Base-by-base conservation (phyloP, 2,797 vertebrate species). In the Decapterus maruadsi region DNA sequence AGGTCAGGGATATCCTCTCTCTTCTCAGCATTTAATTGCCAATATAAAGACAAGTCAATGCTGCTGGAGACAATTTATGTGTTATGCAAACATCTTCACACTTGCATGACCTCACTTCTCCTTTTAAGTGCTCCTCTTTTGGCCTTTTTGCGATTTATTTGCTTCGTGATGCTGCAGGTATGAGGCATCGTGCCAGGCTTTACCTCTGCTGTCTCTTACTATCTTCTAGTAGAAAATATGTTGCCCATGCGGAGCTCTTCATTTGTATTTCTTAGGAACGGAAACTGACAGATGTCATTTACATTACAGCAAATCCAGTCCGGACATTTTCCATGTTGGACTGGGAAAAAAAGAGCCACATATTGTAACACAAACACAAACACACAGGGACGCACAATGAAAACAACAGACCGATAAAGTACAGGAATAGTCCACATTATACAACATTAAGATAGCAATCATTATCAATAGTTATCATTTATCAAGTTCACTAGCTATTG, bases 221-320 rank as follows among this genome's bases (percentile, higher is more conserved):
- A 91, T 92, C 63, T 92, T 92, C 66, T 2, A 59, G 82, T 45
- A 66, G 69, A 85, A 68, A 73, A 77, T 65, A 88, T 68, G 75
- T 54, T 75, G 82, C 51, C 71, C 77, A 31, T 87, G 87, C 70
- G 17, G 62, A 90, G 91, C 60, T 6, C 78, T 84, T 82, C 51
- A 82, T 75, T 89, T 84, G 64, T 87, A 68, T 89, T 76, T 88
- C 75, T 68, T 57, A 82, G 58, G 71, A 56, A 90, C 87, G 77
- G 77, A 91, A 86, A 83, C 77, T 77, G 90, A 93, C 91, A 92
- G 87, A 93, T 92, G 92, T 91, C 87, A 87, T 93, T 94, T 80
- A 84, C 85, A 80, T 93, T 85, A 85, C 59, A 61, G 67, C 72
- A 82, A 85, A 86, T 78, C 68, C 42, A 17, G 22, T 76, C 59